Evolutionary conservation across 2,113 vertebrate genomes (phyloP).

Genomic region (Bubo blakistoni): DNA sequence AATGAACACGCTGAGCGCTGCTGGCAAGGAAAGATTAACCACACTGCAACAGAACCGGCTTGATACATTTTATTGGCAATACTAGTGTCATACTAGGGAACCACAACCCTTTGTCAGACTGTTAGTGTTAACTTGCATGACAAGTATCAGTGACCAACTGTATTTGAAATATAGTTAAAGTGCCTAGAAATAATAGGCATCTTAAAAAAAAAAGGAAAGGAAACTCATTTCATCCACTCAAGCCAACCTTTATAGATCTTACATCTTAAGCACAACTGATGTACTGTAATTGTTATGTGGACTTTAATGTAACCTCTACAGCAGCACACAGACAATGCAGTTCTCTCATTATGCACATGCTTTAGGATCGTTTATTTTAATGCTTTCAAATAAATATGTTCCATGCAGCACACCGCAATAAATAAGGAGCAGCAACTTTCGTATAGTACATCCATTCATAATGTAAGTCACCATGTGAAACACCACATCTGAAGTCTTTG

Average conservation of each 20-base stretch:
- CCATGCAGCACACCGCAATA: conserved; percentile 82
- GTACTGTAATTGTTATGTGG: conserved; percentile 68
- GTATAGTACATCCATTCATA: conserved; percentile 80
- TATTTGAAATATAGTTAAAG: conserved; percentile 72
- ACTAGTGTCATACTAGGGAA: conserved; percentile 49
- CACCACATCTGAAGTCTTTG: conserved; percentile 77
- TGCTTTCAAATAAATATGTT: conserved; percentile 81
- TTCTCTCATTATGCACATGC: conserved; percentile 77
- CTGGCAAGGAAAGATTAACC: neutral
- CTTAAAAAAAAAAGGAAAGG: neutral
- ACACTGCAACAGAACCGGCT: neutral
- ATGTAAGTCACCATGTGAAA: conserved; percentile 78
- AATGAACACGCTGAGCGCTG: neutral
- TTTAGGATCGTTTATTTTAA: conserved; percentile 81
- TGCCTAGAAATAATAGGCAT: conserved; percentile 73
- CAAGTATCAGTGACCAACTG: conserved; percentile 61
- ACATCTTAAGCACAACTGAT: conserved; percentile 53
- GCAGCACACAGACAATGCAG: conserved; percentile 72
- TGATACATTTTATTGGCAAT: conserved; percentile 66
- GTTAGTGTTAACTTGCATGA: conserved; percentile 67
- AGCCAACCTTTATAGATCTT: conserved; percentile 59
- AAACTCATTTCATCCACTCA: conserved; percentile 54
- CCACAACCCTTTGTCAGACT: conserved; percentile 49
- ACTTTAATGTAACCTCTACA: conserved; percentile 63
- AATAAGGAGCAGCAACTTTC: conserved; percentile 78